Evolutionary conservation across 2,888 invertebrate species (phyloP).

Genomic region (Blastobasis adustella): DNA sequence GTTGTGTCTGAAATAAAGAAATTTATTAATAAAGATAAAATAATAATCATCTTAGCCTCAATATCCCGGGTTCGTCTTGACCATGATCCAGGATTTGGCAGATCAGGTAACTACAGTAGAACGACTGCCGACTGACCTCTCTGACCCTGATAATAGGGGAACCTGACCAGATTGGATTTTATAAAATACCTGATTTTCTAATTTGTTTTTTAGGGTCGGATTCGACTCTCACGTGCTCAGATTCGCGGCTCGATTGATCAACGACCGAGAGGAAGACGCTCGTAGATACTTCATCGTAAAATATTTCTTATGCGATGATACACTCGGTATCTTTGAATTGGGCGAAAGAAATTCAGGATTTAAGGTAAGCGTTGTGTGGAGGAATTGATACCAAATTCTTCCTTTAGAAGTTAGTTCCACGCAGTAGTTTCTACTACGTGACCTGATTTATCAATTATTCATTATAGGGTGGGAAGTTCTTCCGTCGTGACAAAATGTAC

Average conservation of each 20-base stretch:
- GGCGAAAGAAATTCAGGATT: constrained; percentile 83
- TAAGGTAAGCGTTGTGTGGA: constrained; percentile 24
- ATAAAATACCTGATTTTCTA: background rate
- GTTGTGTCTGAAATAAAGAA: too few relatives aligned
- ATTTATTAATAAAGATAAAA: too few relatives aligned
- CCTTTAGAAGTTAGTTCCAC: too few relatives aligned
- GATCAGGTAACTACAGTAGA: too few relatives aligned
- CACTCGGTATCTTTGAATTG: constrained; percentile 87
- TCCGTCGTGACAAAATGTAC: constrained; percentile 79
- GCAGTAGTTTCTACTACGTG: too few relatives aligned
- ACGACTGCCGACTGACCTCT: too few relatives aligned
- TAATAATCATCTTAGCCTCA: too few relatives aligned
- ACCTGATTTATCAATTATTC: background rate
- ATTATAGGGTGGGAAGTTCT: constrained; percentile 77
- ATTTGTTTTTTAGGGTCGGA: constrained; percentile 68
- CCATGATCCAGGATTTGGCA: too few relatives aligned
- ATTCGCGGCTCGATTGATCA: constrained; percentile 85
- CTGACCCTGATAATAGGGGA: too few relatives aligned
- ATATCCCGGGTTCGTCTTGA: too few relatives aligned
- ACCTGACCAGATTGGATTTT: background rate
- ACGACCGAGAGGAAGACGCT: constrained; percentile 78
- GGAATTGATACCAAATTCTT: too few relatives aligned
- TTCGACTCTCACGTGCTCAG: constrained; percentile 85
- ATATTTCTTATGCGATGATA: constrained; percentile 88
- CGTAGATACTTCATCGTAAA: constrained; percentile 86